phyloP scores from a whole-genome alignment of 1,140 invertebrate species.

The Agrilus planipennis region DNA sequence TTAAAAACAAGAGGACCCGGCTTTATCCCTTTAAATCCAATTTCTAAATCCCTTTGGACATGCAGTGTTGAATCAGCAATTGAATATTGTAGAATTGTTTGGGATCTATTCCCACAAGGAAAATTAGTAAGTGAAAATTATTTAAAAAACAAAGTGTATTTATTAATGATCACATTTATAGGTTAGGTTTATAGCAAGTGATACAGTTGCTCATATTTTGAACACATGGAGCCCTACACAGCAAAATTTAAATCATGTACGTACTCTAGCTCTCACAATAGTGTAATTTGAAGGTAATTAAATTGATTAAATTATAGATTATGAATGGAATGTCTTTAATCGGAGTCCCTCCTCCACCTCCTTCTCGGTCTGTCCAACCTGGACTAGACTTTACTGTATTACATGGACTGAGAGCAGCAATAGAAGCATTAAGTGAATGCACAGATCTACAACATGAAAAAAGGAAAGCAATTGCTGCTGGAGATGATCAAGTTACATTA shows the following conservation, averaged over 20 bases:
- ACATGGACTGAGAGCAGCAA: conserved; percentile 74
- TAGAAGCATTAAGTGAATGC: conserved; percentile 72
- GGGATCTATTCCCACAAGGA: conserved; percentile 84
- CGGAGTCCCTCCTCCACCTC: conserved; percentile 45
- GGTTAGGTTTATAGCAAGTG: conserved; percentile 74
- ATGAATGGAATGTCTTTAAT: conserved; percentile 60
- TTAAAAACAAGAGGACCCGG: conserved; percentile 54
- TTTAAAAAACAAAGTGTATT: conserved; percentile 4
- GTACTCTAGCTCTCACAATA: conserved; percentile 12
- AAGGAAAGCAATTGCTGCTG: conserved; percentile 2
- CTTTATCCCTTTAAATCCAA: conserved; percentile 62
- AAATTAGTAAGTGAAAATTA: conserved; percentile 55
- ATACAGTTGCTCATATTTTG: conserved; percentile 62
- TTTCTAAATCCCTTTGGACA: conserved; percentile 89
- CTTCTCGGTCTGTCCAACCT: conserved; percentile 33
- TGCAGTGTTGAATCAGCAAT: conserved; percentile 86
- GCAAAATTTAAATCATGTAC: conserved; percentile 74
- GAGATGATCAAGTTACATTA: conserved; percentile 20
- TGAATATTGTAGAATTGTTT: conserved; percentile 92
- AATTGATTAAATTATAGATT: conserved; percentile 35
- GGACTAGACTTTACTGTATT: conserved; percentile 59
- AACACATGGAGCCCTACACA: conserved; percentile 70
- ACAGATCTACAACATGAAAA: conserved; percentile 53
- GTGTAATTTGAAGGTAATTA: neutral
- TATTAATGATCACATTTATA: conserved; percentile 35